Percentiles rank a stretch among this genome's conserved stretches.
phyloP scores from a whole-genome alignment of 2,797 vertebrate genomes.

The Borostomias antarcticus region DNA sequence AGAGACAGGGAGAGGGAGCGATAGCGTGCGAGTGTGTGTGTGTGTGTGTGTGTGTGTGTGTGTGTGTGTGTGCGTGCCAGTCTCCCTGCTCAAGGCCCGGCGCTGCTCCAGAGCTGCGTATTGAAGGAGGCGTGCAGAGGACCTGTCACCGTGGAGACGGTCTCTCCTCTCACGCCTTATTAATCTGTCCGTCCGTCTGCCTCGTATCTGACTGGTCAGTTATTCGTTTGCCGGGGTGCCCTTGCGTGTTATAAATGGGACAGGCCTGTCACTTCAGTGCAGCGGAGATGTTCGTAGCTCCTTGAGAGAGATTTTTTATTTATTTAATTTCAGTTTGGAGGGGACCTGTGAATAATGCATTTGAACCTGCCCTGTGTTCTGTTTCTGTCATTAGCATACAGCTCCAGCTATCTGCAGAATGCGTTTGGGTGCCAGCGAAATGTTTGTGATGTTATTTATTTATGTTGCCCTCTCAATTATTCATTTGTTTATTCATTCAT shows the following conservation, averaged over 20 bases:
- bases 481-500: conserved; percentile 90
- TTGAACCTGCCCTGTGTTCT: conserved; percentile 71
- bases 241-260: conserved; percentile 73
- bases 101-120: no score
- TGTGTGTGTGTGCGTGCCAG: no score
- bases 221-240: conserved; percentile 68
- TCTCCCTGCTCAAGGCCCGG: no score
- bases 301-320: conserved; percentile 72
- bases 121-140: conserved; percentile 45
- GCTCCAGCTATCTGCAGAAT: conserved; percentile 77
- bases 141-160: conserved; percentile 45
- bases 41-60: no score
- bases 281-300: conserved; percentile 70
- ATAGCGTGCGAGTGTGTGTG: no score
- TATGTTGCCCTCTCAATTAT: conserved; percentile 86
- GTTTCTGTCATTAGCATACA: conserved; percentile 84
- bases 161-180: neutral
- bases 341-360: conserved; percentile 76
- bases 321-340: conserved; percentile 65
- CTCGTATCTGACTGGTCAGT: conserved; percentile 64
- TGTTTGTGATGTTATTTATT: conserved; percentile 90
- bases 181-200: neutral
- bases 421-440: conserved; percentile 80
- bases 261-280: conserved; percentile 73
- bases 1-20: no score